Conservation (phyloP, 2,888 invertebrate genomes). For the Kuschelorhynchus macadamiae region DNA sequence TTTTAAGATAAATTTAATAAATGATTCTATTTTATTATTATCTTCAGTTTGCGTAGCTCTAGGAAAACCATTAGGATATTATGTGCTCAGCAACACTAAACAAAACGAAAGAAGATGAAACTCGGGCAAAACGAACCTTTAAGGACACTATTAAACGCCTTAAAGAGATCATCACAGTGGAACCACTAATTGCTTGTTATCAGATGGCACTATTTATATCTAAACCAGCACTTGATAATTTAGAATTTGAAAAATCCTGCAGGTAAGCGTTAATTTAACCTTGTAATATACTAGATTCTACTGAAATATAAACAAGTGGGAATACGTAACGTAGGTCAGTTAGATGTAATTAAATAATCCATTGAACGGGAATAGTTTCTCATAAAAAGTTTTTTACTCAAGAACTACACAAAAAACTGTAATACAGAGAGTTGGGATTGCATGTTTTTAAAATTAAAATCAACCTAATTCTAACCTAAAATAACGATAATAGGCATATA, state of each 20-base stretch:
- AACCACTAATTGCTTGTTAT: slow-evolving; percentile 63
- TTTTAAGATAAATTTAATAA: neutral
- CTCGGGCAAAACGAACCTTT: slow-evolving; percentile 19
- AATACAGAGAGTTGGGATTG: no score
- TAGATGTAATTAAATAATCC: no score
- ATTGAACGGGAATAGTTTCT: no score
- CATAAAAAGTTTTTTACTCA: no score
- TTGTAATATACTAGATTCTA: no score
- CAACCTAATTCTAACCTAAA: no score
- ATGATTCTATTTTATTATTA: neutral
- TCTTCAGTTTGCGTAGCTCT: neutral
- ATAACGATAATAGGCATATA: no score
- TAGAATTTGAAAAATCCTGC: slow-evolving; percentile 74
- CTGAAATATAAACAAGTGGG: no score
- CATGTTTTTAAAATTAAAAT: no score
- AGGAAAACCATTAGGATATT: neutral
- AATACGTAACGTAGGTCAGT: no score
- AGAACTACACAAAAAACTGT: no score
- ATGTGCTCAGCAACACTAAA: slow-evolving; percentile 12
- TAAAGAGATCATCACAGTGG: slow-evolving; percentile 63
- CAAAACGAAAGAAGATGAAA: slow-evolving; percentile 12
- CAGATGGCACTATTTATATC: slow-evolving; percentile 62
- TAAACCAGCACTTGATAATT: slow-evolving; percentile 69
- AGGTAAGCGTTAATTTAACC: slow-evolving; percentile 32
- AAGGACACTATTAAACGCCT: slow-evolving; percentile 49